Percentiles rank a stretch among this genome's conserved stretches.
Conservation (phyloP, 2,113 vertebrate genomes). For the Labeo catla region DNA sequence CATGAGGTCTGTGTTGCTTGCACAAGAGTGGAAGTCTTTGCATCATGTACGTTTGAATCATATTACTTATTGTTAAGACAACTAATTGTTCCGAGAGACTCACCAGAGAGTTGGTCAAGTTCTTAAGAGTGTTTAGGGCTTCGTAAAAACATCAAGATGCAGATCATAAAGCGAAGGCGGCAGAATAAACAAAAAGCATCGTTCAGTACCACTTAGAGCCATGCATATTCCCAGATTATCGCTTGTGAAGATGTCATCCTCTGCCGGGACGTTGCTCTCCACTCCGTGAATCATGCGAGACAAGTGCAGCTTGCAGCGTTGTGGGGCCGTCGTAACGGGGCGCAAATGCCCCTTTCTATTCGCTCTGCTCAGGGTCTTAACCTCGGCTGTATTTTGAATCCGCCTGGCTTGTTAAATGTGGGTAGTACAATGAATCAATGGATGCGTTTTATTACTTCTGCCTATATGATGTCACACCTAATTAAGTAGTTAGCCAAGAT, state of each 20-base stretch:
- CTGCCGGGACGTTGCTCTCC: conserved; percentile 13
- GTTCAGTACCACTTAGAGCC: background rate
- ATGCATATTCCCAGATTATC: conserved; percentile 7
- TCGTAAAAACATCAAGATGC: background rate
- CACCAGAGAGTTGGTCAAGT: conserved; percentile 11
- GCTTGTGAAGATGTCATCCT: background rate
- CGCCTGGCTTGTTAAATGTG: conserved; percentile 22
- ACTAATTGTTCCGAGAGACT: conserved; percentile 12
- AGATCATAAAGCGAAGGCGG: background rate
- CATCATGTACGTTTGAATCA: conserved; percentile 69
- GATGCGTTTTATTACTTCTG: conserved; percentile 38
- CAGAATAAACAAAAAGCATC: background rate
- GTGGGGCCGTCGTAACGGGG: conserved; percentile 70
- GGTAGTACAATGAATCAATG: conserved; percentile 23
- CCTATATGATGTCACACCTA: background rate
- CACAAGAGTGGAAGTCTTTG: conserved; percentile 65
- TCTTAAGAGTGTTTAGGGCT: conserved; percentile 2
- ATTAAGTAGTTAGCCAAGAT: background rate
- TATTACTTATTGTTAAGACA: background rate
- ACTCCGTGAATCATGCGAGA: conserved; percentile 41
- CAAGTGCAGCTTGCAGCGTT: conserved; percentile 61
- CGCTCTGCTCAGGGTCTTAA: conserved; percentile 45
- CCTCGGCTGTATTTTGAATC: conserved; percentile 30
- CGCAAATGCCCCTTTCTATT: conserved; percentile 67
- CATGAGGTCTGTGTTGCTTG: background rate